Evolutionary conservation across 2,113 vertebrate genomes (phyloP), one percentile per base, ranked within the genome.

Genomic region (Gallinago undulata): DNA sequence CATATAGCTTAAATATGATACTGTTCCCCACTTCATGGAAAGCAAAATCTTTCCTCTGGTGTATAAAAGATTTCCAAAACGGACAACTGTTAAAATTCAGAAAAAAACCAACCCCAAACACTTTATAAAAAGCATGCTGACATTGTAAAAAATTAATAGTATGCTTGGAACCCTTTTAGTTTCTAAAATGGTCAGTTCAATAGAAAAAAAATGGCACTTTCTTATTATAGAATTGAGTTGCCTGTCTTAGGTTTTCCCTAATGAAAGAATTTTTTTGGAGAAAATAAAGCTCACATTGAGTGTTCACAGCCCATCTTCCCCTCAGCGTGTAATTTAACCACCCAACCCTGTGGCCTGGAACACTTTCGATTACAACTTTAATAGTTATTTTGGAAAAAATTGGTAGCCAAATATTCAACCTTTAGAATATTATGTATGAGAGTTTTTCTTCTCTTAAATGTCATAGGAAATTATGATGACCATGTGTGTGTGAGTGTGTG

Each of bases 61-160:
- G 93, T 93, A 92, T 78, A 97, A 97, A 97, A 91, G 89, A 85
- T 97, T 97, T 97, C 94, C 93, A 97, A 92, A 95, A 96, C 2
- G 57, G 63, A 96, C 5, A 57, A 75, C 53, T 67, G 94, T 94
- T 96, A 96, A 95, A 96, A 97, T 75, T 93, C 53, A 91, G 60
- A 23, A 85, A 72, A 73, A 77, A 94, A 94, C 0, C 41, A 55
- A 1, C 1, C 53, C 74, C 87, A 86, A 94, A 64, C 70, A 96
- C 93, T 97, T 97, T 98, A 97, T 96, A 97, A 97, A 97, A 96
- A 97, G 84, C 84, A 67, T 74, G 94, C 97, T 96, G 95, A 97
- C 94, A 90, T 83, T 94, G 96, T 97, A 96, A 96, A 94, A 97
- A 97, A 98, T 94, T 96, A 97, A 98, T 96, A 94, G 88, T 83